Conservation (phyloP, 2,113 vertebrate species). For the Salvelinus namaycush region DNA sequence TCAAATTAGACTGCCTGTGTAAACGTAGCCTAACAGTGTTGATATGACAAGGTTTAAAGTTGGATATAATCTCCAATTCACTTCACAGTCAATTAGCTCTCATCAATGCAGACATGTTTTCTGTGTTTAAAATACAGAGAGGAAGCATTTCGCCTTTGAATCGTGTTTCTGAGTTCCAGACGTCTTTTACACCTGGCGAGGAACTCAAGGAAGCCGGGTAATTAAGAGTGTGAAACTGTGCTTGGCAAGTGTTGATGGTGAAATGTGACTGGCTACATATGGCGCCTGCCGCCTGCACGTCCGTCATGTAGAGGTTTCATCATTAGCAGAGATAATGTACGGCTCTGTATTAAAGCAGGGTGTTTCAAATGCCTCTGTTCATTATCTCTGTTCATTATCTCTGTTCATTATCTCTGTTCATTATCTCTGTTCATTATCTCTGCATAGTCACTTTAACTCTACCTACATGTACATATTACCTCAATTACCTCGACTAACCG, state of each 20-base stretch:
- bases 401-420: too few relatives aligned
- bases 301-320: constrained; percentile 53
- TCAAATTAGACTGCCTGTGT: too few relatives aligned
- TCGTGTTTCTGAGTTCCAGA: constrained; percentile 43
- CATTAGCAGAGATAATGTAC: constrained; percentile 57
- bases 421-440: too few relatives aligned
- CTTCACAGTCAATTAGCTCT: constrained; percentile 51
- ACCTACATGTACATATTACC: too few relatives aligned
- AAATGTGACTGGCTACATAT: constrained; percentile 46
- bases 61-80: constrained; percentile 23
- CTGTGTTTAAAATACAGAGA: constrained; percentile 46
- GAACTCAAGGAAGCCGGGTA: constrained; percentile 54
- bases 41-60: neutral
- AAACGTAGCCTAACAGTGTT: neutral
- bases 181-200: constrained; percentile 42
- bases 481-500: too few relatives aligned
- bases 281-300: constrained; percentile 47
- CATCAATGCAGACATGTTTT: constrained; percentile 51
- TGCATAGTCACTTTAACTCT: too few relatives aligned
- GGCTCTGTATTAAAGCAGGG: constrained; percentile 26
- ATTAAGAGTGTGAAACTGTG: constrained; percentile 62
- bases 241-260: constrained; percentile 42
- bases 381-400: too few relatives aligned
- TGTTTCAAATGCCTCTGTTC: too few relatives aligned
- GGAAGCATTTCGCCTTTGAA: constrained; percentile 47